Evolutionary conservation across 2,888 invertebrate genomes (phyloP).

Genomic region (Iphiclides podalirius): DNA sequence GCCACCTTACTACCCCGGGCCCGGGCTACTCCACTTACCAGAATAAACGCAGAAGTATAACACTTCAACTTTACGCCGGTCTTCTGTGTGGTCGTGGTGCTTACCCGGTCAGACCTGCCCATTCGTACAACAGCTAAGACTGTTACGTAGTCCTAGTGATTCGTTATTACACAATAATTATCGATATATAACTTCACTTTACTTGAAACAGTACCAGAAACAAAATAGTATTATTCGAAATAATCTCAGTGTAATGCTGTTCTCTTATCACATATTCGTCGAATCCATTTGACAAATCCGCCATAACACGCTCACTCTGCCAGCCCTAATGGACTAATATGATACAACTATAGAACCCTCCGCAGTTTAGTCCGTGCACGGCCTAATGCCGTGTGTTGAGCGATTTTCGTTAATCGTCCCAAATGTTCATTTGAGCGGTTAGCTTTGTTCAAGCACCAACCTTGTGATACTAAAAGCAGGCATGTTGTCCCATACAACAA

Average conservation of each 20-base stretch:
- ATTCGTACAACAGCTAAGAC: no score
- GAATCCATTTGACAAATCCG: not conserved
- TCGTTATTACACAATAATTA: no score
- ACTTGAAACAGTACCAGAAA: no score
- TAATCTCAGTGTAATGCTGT: not conserved
- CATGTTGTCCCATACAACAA: conserved; percentile 5
- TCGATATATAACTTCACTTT: no score
- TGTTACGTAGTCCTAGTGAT: no score
- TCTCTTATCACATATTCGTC: not conserved
- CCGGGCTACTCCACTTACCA: no score
- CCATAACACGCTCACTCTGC: not conserved
- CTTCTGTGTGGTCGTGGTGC: no score
- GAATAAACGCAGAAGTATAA: no score
- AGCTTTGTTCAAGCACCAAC: conserved; percentile 13
- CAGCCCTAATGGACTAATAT: conserved; percentile 7
- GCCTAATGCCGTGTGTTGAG: conserved; percentile 21
- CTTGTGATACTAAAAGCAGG: conserved; percentile 14
- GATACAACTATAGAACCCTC: conserved; percentile 39
- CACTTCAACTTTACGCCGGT: no score
- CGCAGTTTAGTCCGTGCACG: conserved; percentile 16
- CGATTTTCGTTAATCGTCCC: conserved; percentile 21
- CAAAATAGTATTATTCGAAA: no score
- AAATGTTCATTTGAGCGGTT: conserved; percentile 17
- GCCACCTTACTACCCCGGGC: no score
- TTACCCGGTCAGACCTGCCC: no score